Base-by-base conservation (phyloP, 2,113 vertebrate species). In the Pontoporia blainvillei region DNA sequence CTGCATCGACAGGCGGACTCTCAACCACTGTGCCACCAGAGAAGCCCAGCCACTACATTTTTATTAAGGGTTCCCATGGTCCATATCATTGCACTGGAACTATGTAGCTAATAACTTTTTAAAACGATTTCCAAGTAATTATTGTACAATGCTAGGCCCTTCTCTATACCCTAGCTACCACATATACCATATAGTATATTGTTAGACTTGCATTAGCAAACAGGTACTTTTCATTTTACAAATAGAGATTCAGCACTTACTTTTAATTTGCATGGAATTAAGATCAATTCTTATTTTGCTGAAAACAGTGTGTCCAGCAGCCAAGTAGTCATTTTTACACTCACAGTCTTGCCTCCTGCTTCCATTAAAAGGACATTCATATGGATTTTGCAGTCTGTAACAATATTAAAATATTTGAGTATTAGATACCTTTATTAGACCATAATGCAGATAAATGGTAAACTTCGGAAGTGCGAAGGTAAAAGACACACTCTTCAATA, bases 321-420 rank as follows among this genome's bases (percentile, higher is more conserved):
- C 99, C 18, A 98, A 97, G 97, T 99, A 99, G 97, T 99, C 99
- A 52, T 99, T 99, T 98, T 97, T 99, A 97, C 99, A 99, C 15
- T 97, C 97, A 78, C 99, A 99, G 96, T 99, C 99, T 97, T 99
- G 99, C 89, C 98, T 99, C 86, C 99, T 99, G 96, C 99, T 99
- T 98, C 99, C 99, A 69, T 99, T 99, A 89, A 99, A 99, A 57
- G 99, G 99, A 83, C 99, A 99, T 71, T 99, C 99, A 46, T 99
- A 99, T 0, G 99, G 99, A 98, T 99, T 99, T 97, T 99, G 98
- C 84, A 99, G 84, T 97, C 99, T 99, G 94, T 15, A 97, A 92
- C 94, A 96, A 88, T 41, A 95, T 66, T 44, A 76, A 0, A 89
- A 72, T 12, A 97, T 86, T 49, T 66, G 79, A 96, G 34, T 62